Evolutionary conservation across 2,113 vertebrate genomes (phyloP), one percentile per base, ranked within the genome.

Genomic region (Ceyx cyanopectus): DNA sequence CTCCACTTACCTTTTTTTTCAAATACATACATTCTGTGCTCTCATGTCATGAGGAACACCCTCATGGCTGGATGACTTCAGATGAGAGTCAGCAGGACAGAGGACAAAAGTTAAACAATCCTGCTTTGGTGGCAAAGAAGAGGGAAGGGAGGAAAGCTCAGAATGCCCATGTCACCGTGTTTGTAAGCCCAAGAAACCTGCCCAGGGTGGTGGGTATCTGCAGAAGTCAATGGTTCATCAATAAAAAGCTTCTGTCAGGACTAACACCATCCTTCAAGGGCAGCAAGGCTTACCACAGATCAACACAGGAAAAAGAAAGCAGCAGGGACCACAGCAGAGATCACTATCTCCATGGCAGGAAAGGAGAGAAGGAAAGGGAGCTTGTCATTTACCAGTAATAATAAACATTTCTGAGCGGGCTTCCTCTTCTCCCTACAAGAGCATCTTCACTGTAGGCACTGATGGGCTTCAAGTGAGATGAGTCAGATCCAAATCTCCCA

Each of bases 271-370:
- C 73, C 60, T 93, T 87, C 51, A 87, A 72, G 32, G 51, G 54
- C 43, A 91, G 27, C 30, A 45, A 88, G 66, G 40, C 77, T 82
- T 89, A 61, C 34, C 0, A 0, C 14, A 43, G 84, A 68, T 51
- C 70, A 89, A 70, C 61, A 89, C 23, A 75, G 80, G 43, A 85
- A 81, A 83, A 91, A 93, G 58, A 70, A 89, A 76, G 40, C 60
- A 74, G 74, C 50, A 46, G 34, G n/a, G 57, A 75, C 68, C 58
- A 41, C 30, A 80, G 68, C 41, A 83, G 46, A 82, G 81, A 87
- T 70, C 51, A 23, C 23, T 82, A 61, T 79, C 81, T 90, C 68
- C 30, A 7, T 30, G 68, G 32, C 29, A 81, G 60, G 24, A n/a
- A 32, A 70, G 11, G 29, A 32, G 17, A 70, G 27, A 76, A 66